Conservation (phyloP, 2,797 vertebrate species). For the Acrossocheilus fasciatus region DNA sequence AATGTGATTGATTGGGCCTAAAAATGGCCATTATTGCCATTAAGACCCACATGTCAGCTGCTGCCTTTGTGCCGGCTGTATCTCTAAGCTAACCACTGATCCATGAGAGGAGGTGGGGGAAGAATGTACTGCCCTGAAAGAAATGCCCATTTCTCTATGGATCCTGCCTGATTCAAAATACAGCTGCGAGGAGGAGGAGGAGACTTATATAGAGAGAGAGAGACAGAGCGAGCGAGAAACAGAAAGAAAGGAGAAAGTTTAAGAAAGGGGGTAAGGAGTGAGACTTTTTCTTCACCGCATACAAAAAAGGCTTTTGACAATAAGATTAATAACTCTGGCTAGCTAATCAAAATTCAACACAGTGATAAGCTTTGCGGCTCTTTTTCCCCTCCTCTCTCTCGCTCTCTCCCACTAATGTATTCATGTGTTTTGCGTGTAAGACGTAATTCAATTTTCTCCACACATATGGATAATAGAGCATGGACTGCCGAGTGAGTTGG, state of each 20-base stretch:
- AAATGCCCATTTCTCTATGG: constrained; percentile 91
- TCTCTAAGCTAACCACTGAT: constrained; percentile 99
- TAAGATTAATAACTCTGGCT: constrained; percentile 73
- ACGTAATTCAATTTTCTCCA: constrained; percentile 55
- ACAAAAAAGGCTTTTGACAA: constrained; percentile 70
- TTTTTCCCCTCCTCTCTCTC: neutral
- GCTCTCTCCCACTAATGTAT: constrained; percentile 37
- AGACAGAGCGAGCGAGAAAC: constrained; percentile 47
- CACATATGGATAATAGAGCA: constrained; percentile 42
- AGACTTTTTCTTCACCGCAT: constrained; percentile 64
- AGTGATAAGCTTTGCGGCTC: constrained; percentile 56
- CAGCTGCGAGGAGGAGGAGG: constrained; percentile 82
- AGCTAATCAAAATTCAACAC: constrained; percentile 64
- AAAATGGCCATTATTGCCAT: constrained; percentile 99
- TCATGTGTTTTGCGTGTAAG: constrained; percentile 50
- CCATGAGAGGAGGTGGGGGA: constrained; percentile 97
- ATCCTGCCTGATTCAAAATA: constrained; percentile 94
- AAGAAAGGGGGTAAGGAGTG: constrained; percentile 69
- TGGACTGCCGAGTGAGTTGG: neutral
- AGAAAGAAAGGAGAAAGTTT: constrained; percentile 67
- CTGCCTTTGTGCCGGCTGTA: constrained; percentile 93
- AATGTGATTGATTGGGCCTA: constrained; percentile 99
- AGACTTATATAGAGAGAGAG: constrained; percentile 69
- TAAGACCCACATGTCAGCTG: constrained; percentile 96
- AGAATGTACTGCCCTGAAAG: constrained; percentile 90